Percentiles rank a stretch among this genome's conserved stretches.
Evolutionary conservation across 2,888 invertebrate species (phyloP).

Genomic region (Cancer borealis): DNA sequence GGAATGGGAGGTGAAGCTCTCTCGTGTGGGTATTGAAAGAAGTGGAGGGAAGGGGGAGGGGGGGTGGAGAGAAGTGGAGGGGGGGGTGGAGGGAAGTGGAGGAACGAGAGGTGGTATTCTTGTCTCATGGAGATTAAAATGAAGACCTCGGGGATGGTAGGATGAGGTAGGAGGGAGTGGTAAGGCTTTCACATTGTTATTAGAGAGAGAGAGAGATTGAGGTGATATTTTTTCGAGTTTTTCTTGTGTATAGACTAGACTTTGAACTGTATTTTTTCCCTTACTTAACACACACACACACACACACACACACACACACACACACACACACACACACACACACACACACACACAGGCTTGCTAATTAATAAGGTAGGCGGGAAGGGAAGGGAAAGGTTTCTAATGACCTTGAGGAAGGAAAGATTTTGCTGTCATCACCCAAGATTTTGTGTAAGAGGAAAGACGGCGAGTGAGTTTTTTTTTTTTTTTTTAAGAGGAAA

Average conservation of each 20-base stretch:
- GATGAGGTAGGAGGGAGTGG: no score
- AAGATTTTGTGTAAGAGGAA: neutral
- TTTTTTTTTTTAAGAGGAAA: neutral
- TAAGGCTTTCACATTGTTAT: no score
- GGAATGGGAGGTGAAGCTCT: neutral
- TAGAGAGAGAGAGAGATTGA: no score
- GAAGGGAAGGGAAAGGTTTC: neutral
- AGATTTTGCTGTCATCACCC: neutral
- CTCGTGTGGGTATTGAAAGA: no score
- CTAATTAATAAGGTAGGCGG: slow-evolving; percentile 9
- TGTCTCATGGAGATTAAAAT: no score
- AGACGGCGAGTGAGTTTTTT: neutral
- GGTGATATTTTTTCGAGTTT: no score
- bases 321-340: neutral
- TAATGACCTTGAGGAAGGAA: neutral
- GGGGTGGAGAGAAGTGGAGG: neutral
- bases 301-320: no score
- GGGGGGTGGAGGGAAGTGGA: neutral
- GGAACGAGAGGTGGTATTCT: neutral
- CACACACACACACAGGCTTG: neutral
- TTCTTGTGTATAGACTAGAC: no score
- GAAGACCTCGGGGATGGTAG: no score
- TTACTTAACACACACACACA: neutral
- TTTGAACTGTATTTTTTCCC: no score
- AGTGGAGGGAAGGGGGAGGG: neutral